phyloP scores from a whole-genome alignment of 2,797 vertebrate genomes.

The Anomalospiza imberbis region DNA sequence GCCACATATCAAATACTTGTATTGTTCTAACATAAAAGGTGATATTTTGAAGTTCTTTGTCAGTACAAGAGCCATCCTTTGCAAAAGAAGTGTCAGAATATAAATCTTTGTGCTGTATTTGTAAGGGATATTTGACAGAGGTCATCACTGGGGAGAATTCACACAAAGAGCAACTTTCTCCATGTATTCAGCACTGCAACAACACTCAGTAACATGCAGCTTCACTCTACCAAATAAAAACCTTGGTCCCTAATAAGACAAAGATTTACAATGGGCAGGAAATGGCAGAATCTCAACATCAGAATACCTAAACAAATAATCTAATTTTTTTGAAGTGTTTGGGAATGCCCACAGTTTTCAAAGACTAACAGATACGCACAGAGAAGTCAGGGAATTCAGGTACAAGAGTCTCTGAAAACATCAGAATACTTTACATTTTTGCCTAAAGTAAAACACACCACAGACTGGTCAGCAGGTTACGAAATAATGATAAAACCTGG shows the following conservation, averaged over 20 bases:
- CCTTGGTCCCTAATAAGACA: not conserved
- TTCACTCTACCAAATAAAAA: not conserved
- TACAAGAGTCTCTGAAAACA: not conserved
- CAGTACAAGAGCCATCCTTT: not conserved
- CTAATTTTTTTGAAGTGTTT: not conserved
- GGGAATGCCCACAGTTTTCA: not conserved
- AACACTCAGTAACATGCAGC: not conserved
- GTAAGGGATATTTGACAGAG: not conserved
- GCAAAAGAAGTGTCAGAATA: not conserved
- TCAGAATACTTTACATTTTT: not conserved
- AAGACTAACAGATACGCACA: not conserved
- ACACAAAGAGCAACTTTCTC: not conserved
- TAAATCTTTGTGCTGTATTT: not conserved
- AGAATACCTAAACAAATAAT: not conserved
- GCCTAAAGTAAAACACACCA: not conserved
- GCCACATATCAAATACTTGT: not conserved
- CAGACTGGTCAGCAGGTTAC: not conserved
- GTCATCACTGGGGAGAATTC: not conserved
- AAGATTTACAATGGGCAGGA: not conserved
- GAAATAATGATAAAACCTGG: not conserved
- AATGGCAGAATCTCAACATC: not conserved
- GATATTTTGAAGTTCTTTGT: not conserved
- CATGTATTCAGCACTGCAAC: not conserved
- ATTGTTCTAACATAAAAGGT: not conserved
- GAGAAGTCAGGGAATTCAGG: not conserved